phyloP scores from a whole-genome alignment of 2,888 invertebrate genomes.

The Morpho deidamia region DNA sequence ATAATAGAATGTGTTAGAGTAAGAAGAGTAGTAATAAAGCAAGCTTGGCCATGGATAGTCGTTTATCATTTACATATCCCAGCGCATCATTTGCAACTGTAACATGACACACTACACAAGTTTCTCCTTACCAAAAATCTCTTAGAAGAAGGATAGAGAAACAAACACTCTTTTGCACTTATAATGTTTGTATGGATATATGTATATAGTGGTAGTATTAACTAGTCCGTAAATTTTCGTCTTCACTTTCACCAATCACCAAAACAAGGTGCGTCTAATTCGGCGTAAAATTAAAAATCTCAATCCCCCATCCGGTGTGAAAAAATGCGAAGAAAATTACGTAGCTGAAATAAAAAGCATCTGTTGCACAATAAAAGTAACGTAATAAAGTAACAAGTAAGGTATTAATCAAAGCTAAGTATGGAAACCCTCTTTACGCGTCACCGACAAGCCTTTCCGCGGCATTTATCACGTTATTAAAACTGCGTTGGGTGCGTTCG shows the following conservation, averaged over 20 bases:
- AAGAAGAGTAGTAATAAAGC: too few relatives aligned
- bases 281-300: slow-evolving; percentile 46
- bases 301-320: slow-evolving; percentile 9
- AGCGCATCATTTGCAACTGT: too few relatives aligned
- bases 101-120: too few relatives aligned
- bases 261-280: slow-evolving; percentile 52
- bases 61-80: too few relatives aligned
- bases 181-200: too few relatives aligned
- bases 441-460: slow-evolving; percentile 74
- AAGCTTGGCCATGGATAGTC: too few relatives aligned
- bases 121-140: too few relatives aligned
- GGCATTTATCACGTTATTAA: slow-evolving; percentile 77
- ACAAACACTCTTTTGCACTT: too few relatives aligned
- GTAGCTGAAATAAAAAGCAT: slow-evolving; percentile 65
- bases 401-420: slow-evolving; percentile 54
- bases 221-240: too few relatives aligned
- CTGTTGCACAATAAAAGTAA: slow-evolving; percentile 61
- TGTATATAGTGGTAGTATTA: too few relatives aligned
- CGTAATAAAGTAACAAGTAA: slow-evolving; percentile 45
- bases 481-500: slow-evolving; percentile 63
- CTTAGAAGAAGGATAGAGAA: too few relatives aligned
- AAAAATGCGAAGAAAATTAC: slow-evolving; percentile 43
- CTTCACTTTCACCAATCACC: slow-evolving; percentile 28
- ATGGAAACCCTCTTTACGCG: slow-evolving; percentile 60
- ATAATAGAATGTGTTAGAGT: too few relatives aligned